Base-by-base conservation (phyloP, 53 echinoderm and acorn worm species). In the Echinometra lucunter region DNA sequence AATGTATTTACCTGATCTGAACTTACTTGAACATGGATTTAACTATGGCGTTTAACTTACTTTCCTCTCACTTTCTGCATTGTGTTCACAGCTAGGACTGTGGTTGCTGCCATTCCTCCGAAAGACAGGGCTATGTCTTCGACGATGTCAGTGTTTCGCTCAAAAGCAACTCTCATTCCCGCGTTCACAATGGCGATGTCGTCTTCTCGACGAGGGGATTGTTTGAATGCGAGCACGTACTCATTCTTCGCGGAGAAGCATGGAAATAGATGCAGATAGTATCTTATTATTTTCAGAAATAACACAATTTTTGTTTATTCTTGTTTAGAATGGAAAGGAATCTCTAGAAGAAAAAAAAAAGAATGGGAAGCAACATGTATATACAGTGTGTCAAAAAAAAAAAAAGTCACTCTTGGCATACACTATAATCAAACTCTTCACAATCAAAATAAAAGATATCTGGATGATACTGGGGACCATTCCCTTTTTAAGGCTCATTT, bases 151-250 rank as follows among this genome's bases (percentile, higher is more conserved):
- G 92, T 91, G 11, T 92, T 95, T 45, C 60, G 80, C 47, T 96
- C 82, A 34, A 97, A 94, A 57, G 89, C 58, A 0, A 97, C 97
- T 49, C 96, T 96, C 96, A 98, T 96, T 6, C 97, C 97, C 45
- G 97, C 96, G 91, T 98, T 98, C 47, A 97, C 98, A 10, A 98
- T 95, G 15, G 98, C 98, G 70, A 97, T 98, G 88, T 98, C 98
- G 82, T 97, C 97, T 69, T 98, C 98, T 40, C 98, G 95, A 56
- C 98, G 89, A 63, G 91, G 97, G 6, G 98, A 91, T 93, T 98
- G 98, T 94, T 98, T 98, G 93, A 94, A 98, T 10, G 94, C 95
- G 32, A 66, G 93, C 58, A 97, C 83, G 58, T 95, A 96, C 69
- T 98, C 98, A 91, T 96, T 96, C 98, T 98, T 25, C 2, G 42